phyloP scores from a whole-genome alignment of 2,113 vertebrate genomes.

The Eonycteris spelaea region DNA sequence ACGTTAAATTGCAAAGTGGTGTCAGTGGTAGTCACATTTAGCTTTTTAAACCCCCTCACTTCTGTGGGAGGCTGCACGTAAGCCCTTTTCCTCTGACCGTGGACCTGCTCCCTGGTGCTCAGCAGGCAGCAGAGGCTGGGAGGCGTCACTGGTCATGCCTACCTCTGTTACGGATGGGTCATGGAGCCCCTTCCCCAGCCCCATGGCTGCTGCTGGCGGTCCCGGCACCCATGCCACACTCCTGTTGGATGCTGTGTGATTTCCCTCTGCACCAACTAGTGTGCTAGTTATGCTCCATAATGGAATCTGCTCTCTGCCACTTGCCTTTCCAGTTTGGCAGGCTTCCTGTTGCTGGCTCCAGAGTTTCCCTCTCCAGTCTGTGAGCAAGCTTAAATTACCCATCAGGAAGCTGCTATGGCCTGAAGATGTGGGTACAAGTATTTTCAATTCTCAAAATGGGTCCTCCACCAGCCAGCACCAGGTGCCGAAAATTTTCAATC shows the following conservation, averaged over 20 bases:
- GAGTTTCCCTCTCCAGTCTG: conserved; percentile 75
- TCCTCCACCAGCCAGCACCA: neutral
- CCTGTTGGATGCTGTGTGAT: conserved; percentile 41
- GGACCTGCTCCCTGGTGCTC: neutral
- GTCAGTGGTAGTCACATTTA: conserved; percentile 69
- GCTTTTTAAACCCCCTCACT: conserved; percentile 67
- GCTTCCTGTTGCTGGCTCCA: conserved; percentile 74
- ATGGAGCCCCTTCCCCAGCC: neutral
- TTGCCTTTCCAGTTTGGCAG: conserved; percentile 72
- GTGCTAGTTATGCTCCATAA: conserved; percentile 52
- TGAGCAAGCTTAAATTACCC: conserved; percentile 63
- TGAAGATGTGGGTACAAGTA: neutral
- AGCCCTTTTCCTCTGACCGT: neutral
- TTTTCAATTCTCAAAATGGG: conserved; percentile 25
- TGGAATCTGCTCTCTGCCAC: conserved; percentile 67
- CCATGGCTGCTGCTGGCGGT: neutral
- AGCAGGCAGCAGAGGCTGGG: neutral
- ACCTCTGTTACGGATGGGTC: neutral
- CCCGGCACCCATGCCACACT: conserved; percentile 51
- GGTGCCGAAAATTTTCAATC: neutral
- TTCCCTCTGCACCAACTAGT: conserved; percentile 64
- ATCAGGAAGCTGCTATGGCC: conserved; percentile 63
- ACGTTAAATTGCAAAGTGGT: conserved; percentile 70
- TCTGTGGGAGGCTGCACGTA: conserved; percentile 1
- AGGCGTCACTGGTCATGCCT: neutral